These are phyloP conservation scores for Escarpia spicata DNA, from an alignment of 2,888 invertebrate species.

Conservation along the genomic window DNA sequence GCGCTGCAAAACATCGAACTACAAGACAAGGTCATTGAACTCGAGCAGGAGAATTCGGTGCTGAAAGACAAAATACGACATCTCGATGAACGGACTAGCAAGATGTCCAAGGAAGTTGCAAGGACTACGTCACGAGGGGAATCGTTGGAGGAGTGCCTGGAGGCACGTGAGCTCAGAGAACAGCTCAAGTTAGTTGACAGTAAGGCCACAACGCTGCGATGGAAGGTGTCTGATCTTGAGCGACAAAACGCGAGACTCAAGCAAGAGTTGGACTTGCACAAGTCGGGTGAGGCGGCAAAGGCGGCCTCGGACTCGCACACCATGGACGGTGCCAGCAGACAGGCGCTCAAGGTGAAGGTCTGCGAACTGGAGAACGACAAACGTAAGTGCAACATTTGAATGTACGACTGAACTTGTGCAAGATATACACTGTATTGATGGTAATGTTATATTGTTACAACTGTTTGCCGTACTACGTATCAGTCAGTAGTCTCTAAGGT, in stretches of 20 bases:
- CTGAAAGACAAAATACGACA: conserved; percentile 43
- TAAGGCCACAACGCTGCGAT: conserved; percentile 76
- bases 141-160: neutral
- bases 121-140: conserved; percentile 70
- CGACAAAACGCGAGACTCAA: conserved; percentile 67
- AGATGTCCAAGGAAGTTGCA: conserved; percentile 42
- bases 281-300: neutral
- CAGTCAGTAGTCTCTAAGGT: neutral
- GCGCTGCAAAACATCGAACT: conserved; percentile 67
- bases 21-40: conserved; percentile 72
- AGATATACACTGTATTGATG: neutral
- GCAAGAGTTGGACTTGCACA: conserved; percentile 31
- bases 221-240: conserved; percentile 72
- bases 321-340: neutral
- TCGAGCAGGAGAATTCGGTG: conserved; percentile 68
- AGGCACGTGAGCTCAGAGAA: conserved; percentile 50
- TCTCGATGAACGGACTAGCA: conserved; percentile 44
- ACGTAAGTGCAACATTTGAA: conserved; percentile 63
- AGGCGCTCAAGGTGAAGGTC: conserved; percentile 77
- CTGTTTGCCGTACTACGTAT: neutral
- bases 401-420: neutral
- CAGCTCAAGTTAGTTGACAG: conserved; percentile 81
- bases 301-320: neutral
- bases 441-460: neutral
- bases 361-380: conserved; percentile 89